Conservation (phyloP, 2,797 vertebrate species). For the Stomatorhinus walkeri region DNA sequence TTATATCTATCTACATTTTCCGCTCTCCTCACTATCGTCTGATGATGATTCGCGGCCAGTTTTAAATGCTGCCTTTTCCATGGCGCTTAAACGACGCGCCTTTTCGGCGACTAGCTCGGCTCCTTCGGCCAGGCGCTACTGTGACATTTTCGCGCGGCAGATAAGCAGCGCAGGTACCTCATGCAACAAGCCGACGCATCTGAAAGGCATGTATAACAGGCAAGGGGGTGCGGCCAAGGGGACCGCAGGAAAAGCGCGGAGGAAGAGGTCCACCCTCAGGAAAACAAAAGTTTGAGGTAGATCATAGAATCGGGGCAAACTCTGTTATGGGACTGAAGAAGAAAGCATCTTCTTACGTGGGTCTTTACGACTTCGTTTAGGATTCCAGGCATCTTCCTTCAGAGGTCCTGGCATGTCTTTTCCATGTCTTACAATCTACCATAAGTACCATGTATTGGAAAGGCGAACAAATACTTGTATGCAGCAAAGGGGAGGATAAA, state of each 20-base stretch:
- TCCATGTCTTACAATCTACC: conserved; percentile 26
- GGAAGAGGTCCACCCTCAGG: conserved; percentile 65
- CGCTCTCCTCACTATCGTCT: neutral
- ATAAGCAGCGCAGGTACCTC: conserved; percentile 21
- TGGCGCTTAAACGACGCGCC: neutral
- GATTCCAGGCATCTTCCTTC: conserved; percentile 21
- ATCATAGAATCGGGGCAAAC: conserved; percentile 42
- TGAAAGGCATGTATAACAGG: conserved; percentile 54
- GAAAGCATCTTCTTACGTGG: neutral
- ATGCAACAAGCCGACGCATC: conserved; percentile 41
- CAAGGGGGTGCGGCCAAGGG: conserved; percentile 66
- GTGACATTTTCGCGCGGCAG: neutral
- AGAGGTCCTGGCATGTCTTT: conserved; percentile 46
- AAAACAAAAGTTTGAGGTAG: conserved; percentile 62
- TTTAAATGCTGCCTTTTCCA: neutral
- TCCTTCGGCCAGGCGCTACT: neutral
- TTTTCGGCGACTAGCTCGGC: neutral
- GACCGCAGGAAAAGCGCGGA: conserved; percentile 34
- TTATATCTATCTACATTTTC: neutral
- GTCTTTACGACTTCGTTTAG: conserved; percentile 25
- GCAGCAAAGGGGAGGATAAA: conserved; percentile 58
- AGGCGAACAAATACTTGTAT: conserved; percentile 71
- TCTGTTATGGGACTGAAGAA: conserved; percentile 28
- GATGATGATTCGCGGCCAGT: neutral
- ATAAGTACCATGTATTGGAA: conserved; percentile 83